These are phyloP conservation scores for Macropodus opercularis DNA, from an alignment of 2,797 vertebrate genomes.

Conservation along the genomic window DNA sequence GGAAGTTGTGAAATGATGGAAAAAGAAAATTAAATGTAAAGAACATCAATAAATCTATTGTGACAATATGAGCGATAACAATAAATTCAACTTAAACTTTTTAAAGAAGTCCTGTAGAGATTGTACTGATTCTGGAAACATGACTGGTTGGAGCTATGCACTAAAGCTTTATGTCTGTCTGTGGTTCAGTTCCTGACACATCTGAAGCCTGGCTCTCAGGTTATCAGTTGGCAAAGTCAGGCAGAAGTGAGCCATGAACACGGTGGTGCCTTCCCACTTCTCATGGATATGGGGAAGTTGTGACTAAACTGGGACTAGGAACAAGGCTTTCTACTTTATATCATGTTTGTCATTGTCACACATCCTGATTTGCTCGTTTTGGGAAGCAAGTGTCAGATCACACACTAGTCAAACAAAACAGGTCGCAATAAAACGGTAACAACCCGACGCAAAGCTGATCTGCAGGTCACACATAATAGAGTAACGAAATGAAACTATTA, in stretches of 20 bases:
- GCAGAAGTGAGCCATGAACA: slow-evolving; percentile 78
- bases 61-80: too few species aligned
- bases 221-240: slow-evolving; percentile 33
- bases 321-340: slow-evolving; percentile 82
- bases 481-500: slow-evolving; percentile 2
- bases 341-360: slow-evolving; percentile 80
- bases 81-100: not conserved
- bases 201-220: slow-evolving; percentile 11
- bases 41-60: too few species aligned
- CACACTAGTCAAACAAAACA: slow-evolving; percentile 69
- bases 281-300: slow-evolving; percentile 87
- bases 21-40: too few species aligned
- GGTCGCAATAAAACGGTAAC: slow-evolving; percentile 42
- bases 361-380: slow-evolving; percentile 85
- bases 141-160: not conserved
- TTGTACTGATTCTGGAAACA: not conserved
- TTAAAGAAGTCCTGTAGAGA: not conserved
- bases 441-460: slow-evolving; percentile 17
- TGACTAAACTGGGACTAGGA: slow-evolving; percentile 84
- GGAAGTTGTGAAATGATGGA: slow-evolving; percentile 5
- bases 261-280: slow-evolving; percentile 65
- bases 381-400: slow-evolving; percentile 79
- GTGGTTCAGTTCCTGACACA: slow-evolving; percentile 16
- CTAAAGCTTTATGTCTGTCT: slow-evolving; percentile 5
- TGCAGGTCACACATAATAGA: slow-evolving; percentile 2